phyloP scores from a whole-genome alignment of 2,113 vertebrate species.

The Rhineura floridana region DNA sequence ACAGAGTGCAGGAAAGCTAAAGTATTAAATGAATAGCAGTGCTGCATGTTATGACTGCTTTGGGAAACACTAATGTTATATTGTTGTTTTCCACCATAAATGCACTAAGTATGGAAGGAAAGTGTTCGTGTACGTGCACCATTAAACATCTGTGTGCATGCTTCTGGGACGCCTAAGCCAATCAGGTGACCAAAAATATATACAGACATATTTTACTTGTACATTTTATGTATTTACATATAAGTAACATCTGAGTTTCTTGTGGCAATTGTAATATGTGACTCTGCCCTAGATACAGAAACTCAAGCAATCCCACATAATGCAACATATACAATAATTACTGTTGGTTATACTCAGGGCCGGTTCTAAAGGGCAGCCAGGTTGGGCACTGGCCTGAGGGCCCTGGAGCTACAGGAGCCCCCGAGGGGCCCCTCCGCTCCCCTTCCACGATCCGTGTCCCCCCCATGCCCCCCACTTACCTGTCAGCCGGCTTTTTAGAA shows the following conservation, averaged over 20 bases:
- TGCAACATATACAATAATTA: neutral
- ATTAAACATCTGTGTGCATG: neutral
- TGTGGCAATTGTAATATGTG: neutral
- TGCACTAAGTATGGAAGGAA: neutral
- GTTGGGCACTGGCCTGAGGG: too few species aligned
- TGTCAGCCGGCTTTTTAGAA: too few species aligned
- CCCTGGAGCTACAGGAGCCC: too few species aligned
- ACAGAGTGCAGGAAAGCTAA: neutral
- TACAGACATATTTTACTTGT: neutral
- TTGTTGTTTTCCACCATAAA: neutral
- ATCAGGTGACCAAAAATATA: neutral
- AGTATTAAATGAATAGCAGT: neutral
- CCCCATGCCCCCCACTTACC: too few species aligned
- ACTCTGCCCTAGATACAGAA: neutral
- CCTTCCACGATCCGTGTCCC: too few species aligned
- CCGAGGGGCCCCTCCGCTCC: too few species aligned
- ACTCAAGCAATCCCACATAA: neutral
- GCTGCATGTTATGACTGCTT: neutral
- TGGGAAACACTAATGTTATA: neutral
- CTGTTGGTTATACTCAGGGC: too few species aligned
- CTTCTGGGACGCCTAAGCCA: neutral
- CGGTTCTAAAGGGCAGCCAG: too few species aligned
- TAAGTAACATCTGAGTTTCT: neutral
- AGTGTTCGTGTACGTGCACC: too few species aligned
- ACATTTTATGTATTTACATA: neutral